These are phyloP conservation scores for Lasiurus borealis DNA, from an alignment of 2,113 vertebrate species.

Conservation along the genomic window DNA sequence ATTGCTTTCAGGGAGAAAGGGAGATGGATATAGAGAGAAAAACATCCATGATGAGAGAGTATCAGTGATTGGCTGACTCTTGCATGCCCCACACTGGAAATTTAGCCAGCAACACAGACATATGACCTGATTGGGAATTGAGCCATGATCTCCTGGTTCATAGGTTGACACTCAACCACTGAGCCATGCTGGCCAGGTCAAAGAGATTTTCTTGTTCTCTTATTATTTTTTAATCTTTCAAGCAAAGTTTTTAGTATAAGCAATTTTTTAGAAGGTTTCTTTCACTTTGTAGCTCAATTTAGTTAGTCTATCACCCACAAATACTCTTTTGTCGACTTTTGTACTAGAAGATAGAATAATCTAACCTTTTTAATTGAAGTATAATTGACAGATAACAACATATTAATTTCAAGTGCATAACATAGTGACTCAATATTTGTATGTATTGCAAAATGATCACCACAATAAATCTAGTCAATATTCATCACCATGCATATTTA, in stretches of 20 bases:
- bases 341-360: neutral
- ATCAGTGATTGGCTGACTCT: too few species aligned
- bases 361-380: neutral
- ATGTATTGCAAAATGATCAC: neutral
- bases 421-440: neutral
- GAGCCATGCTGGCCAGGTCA: neutral
- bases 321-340: neutral
- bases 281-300: neutral
- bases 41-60: too few species aligned
- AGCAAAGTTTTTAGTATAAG: constrained; percentile 8
- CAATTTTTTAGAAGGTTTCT: neutral
- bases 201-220: neutral
- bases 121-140: too few species aligned
- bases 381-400: neutral
- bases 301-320: neutral
- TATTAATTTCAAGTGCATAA: neutral
- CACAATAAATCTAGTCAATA: neutral
- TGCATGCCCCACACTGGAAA: too few species aligned
- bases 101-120: too few species aligned
- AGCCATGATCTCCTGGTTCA: too few species aligned
- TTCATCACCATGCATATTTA: neutral
- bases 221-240: neutral
- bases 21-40: too few species aligned
- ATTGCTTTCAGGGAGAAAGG: too few species aligned
- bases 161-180: too few species aligned